Percentiles rank a stretch among this genome's conserved stretches.
Conservation (phyloP, 2,888 invertebrate genomes). For the Athripsodes cinereus region DNA sequence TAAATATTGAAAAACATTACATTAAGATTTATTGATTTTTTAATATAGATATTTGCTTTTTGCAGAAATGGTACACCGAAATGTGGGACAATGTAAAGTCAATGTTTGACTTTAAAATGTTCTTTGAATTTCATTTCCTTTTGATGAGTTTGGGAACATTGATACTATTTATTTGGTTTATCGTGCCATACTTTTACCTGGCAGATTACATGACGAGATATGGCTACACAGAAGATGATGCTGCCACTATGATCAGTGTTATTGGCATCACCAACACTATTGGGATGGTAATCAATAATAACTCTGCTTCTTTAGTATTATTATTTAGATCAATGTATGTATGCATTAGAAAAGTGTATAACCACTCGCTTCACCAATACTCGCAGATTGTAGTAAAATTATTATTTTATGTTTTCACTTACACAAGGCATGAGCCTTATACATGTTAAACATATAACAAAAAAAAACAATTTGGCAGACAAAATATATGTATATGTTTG, state of each 20-base stretch:
- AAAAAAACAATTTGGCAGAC: no score
- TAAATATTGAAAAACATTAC: no score
- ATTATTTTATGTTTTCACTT: neutral
- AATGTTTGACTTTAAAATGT: slow-evolving; percentile 74
- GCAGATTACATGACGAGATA: slow-evolving; percentile 74
- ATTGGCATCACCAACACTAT: slow-evolving; percentile 88
- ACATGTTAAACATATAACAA: no score
- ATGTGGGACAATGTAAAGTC: slow-evolving; percentile 59
- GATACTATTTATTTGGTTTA: slow-evolving; percentile 87
- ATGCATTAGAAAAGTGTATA: no score
- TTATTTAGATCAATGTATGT: no score
- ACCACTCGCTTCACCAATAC: no score
- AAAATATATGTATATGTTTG: no score
- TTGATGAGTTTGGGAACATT: slow-evolving; percentile 81
- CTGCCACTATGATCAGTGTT: slow-evolving; percentile 74
- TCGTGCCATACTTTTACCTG: slow-evolving; percentile 92
- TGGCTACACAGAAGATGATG: slow-evolving; percentile 64
- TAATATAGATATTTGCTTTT: slow-evolving; percentile 27
- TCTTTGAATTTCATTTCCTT: slow-evolving; percentile 70
- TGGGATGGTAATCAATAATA: slow-evolving; percentile 62
- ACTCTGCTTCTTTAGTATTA: no score
- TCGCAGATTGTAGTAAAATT: neutral
- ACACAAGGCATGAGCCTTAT: no score
- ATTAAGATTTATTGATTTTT: neutral
- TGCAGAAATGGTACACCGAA: slow-evolving; percentile 69